These are phyloP conservation scores for Macaca fascicularis DNA, from an alignment of 2,113 vertebrate species.

Conservation along the genomic window T2T-MFA8v1.1 NC_088388.1:126569501-126570000, in stretches of 20 bases:
- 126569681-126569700: neutral
- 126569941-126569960: neutral
- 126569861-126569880: neutral
- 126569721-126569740: neutral
- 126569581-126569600: neutral
- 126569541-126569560: neutral
- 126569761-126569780: neutral
- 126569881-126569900: neutral
- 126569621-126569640: neutral
- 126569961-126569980: neutral
- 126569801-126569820: neutral
- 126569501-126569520: neutral
- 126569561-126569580: fast-evolving
- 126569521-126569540: neutral
- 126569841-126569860: neutral
- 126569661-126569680: neutral
- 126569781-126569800: neutral
- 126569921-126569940: neutral
- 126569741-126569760: neutral
- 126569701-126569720: neutral
- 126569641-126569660: neutral
- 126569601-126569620: neutral
- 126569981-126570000: neutral
- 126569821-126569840: neutral
- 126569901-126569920: neutral